A percentile compares a stretch with the other conserved stretches of the same genome.
Evolutionary conservation across 2,113 vertebrate species (phyloP).

Genomic region (Sclerurus mexicanus): DNA sequence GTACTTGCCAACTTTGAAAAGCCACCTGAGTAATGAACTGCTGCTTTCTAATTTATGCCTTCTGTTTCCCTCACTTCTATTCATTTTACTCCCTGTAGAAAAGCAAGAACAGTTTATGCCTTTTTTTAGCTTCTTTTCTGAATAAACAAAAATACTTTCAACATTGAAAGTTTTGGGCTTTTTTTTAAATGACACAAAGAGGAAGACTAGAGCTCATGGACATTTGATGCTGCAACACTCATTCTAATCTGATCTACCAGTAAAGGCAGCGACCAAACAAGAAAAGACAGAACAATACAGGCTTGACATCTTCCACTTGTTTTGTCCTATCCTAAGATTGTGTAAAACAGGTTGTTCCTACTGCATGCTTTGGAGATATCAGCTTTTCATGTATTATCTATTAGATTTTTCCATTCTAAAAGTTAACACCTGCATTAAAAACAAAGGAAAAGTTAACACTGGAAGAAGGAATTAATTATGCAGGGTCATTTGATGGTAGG

Average conservation of each 20-base stretch:
- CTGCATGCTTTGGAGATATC: neutral
- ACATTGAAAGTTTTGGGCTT: neutral
- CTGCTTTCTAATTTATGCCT: conserved; percentile 8
- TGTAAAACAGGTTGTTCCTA: neutral
- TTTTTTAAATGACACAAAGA: neutral
- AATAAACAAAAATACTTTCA: neutral
- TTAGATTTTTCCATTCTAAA: neutral
- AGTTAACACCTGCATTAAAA: neutral
- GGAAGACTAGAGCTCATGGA: neutral
- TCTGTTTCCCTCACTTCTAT: conserved; percentile 1
- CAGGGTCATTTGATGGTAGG: neutral
- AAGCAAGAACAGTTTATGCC: neutral
- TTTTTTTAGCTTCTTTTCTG: neutral
- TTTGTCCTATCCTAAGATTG: neutral
- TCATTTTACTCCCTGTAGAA: neutral
- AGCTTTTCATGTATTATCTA: neutral
- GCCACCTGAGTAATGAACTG: conserved; percentile 32
- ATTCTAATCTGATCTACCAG: neutral
- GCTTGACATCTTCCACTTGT: neutral
- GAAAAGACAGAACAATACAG: neutral
- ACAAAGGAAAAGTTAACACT: neutral
- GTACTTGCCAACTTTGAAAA: conserved; percentile 46
- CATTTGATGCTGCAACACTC: neutral
- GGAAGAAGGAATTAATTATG: conserved; percentile 39
- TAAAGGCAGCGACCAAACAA: neutral